phyloP scores from a whole-genome alignment of 2,113 vertebrate genomes.

The Xerus inauris region DNA sequence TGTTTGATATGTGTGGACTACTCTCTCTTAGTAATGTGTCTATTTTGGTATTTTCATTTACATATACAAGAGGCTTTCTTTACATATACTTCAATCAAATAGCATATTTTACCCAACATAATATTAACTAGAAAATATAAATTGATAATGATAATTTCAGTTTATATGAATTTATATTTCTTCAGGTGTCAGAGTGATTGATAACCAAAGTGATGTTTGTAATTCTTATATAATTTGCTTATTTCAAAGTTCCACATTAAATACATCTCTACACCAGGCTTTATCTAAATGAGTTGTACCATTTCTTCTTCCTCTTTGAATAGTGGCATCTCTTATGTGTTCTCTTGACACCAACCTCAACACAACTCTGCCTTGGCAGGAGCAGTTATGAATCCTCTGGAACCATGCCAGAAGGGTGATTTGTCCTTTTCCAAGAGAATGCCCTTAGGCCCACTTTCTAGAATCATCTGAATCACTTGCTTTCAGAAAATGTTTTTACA shows the following conservation, averaged over 20 bases:
- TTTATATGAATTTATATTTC: background rate
- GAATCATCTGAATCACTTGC: background rate
- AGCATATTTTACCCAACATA: background rate
- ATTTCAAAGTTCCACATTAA: background rate
- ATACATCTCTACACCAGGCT: background rate
- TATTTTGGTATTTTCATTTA: background rate
- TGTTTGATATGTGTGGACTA: background rate
- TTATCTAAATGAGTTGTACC: background rate
- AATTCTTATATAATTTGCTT: background rate
- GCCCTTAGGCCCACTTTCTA: background rate
- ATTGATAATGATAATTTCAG: background rate
- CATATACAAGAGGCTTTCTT: background rate
- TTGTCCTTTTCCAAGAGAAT: background rate
- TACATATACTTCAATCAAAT: background rate
- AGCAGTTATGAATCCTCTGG: no score
- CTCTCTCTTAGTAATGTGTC: background rate
- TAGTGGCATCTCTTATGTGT: background rate
- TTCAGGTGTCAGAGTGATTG: background rate
- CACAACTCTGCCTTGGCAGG: no score
- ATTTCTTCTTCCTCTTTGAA: background rate
- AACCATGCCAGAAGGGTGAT: background rate
- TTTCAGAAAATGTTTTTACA: background rate
- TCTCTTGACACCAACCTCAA: background rate
- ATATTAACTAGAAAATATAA: background rate
- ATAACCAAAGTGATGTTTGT: background rate